A percentile compares a stretch with the other conserved stretches of the same genome.
Conservation (phyloP, 2,888 invertebrate species). For the Acleris holmiana region DNA sequence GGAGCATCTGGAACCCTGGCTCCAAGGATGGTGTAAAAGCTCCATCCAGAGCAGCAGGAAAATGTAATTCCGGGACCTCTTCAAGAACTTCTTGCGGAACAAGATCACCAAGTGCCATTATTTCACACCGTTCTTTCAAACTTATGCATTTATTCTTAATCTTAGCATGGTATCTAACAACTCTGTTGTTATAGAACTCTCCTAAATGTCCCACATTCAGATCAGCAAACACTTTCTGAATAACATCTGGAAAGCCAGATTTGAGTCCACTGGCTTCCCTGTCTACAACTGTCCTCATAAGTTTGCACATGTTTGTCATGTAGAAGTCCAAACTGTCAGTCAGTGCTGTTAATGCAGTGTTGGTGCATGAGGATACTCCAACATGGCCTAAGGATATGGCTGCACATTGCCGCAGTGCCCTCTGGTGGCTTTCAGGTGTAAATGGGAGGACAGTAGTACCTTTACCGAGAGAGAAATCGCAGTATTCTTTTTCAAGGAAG, state of each 20-base stretch:
- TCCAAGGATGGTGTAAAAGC: constrained; percentile 85
- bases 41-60: constrained; percentile 78
- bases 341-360: constrained; percentile 66
- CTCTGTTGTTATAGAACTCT: constrained; percentile 72
- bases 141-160: constrained; percentile 65
- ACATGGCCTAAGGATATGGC: constrained; percentile 76
- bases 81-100: constrained; percentile 70
- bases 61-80: constrained; percentile 82
- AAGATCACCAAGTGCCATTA: constrained; percentile 64
- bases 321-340: constrained; percentile 73
- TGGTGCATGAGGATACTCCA: constrained; percentile 69
- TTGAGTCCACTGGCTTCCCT: constrained; percentile 70
- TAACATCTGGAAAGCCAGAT: constrained; percentile 74
- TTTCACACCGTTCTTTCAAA: constrained; percentile 63
- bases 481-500: constrained; percentile 72
- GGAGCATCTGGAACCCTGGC: constrained; percentile 87
- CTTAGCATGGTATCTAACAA: constrained; percentile 70
- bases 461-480: constrained; percentile 75
- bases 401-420: constrained; percentile 73
- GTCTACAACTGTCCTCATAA: constrained; percentile 71
- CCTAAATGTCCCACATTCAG: constrained; percentile 73
- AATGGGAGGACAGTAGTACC: constrained; percentile 72
- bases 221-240: constrained; percentile 77
- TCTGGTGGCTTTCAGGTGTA: constrained; percentile 75
- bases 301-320: constrained; percentile 74